Conservation (phyloP, 2,797 vertebrate species). For the Melopsittacus undulatus region DNA sequence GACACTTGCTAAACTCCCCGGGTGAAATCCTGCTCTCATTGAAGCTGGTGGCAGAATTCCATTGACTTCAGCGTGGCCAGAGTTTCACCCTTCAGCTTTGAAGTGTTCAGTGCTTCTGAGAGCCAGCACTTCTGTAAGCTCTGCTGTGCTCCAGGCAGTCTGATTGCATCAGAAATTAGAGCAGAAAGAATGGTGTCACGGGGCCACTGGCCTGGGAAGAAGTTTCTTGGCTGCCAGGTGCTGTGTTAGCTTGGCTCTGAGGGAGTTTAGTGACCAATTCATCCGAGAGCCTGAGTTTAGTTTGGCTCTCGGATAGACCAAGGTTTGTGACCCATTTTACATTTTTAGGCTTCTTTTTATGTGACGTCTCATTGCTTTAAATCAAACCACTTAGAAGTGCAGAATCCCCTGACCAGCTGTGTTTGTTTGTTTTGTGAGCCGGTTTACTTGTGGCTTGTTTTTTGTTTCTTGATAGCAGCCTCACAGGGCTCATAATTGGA, state of each 20-base stretch:
- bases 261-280: neutral
- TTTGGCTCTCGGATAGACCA: neutral
- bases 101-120: conserved; percentile 33
- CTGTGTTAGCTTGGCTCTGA: conserved; percentile 12
- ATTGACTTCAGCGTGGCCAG: neutral
- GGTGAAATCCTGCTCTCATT: conserved; percentile 3
- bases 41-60: conserved; percentile 32
- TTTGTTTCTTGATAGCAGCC: conserved; percentile 11
- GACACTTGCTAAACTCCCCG: neutral
- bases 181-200: conserved; percentile 54
- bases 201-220: conserved; percentile 33
- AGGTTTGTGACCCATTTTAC: neutral
- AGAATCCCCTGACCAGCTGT: neutral
- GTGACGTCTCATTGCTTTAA: conserved; percentile 3
- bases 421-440: neutral
- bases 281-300: neutral
- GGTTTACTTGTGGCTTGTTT: conserved; percentile 2
- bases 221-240: conserved; percentile 43
- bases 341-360: conserved; percentile 2
- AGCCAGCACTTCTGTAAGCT: conserved; percentile 25
- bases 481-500: neutral
- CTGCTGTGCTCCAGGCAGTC: conserved; percentile 38
- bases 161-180: conserved; percentile 55
- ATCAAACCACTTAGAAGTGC: neutral
- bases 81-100: conserved; percentile 44